phyloP scores from a whole-genome alignment of 2,888 invertebrate species.

The Galerucella nymphaeae region DNA sequence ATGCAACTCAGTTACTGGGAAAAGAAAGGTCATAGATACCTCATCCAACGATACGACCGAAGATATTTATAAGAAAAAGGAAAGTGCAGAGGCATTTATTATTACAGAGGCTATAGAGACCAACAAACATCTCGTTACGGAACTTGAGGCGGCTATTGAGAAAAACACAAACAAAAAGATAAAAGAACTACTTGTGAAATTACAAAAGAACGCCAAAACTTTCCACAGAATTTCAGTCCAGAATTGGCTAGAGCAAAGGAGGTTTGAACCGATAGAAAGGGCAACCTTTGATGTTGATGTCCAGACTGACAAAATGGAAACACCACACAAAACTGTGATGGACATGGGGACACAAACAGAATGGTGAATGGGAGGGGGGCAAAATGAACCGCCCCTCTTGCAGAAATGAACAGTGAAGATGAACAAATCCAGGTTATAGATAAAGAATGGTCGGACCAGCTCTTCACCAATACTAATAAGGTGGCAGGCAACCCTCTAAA shows the following conservation, averaged over 20 bases:
- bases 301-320: constrained; percentile 2
- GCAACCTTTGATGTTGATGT: not conserved
- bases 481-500: constrained; percentile 16
- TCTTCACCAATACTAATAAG: not conserved
- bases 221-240: not conserved
- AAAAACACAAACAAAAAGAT: not conserved
- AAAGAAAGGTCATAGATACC: not conserved
- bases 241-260: not conserved
- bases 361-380: not conserved
- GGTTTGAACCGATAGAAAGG: not conserved
- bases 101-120: not conserved
- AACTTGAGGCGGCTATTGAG: constrained; percentile 23
- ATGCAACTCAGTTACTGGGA: not conserved
- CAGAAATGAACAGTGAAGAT: not conserved
- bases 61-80: not conserved
- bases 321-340: no score
- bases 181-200: not conserved
- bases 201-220: not conserved
- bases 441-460: constrained; percentile 1
- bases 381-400: not conserved
- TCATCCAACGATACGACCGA: not conserved
- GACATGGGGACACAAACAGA: constrained; percentile 5
- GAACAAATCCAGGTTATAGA: not conserved
- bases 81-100: constrained; percentile 19
- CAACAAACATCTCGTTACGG: constrained; percentile 10